Base-by-base conservation (phyloP, 2,113 vertebrate genomes). In the Chlamydotis undulata region DNA sequence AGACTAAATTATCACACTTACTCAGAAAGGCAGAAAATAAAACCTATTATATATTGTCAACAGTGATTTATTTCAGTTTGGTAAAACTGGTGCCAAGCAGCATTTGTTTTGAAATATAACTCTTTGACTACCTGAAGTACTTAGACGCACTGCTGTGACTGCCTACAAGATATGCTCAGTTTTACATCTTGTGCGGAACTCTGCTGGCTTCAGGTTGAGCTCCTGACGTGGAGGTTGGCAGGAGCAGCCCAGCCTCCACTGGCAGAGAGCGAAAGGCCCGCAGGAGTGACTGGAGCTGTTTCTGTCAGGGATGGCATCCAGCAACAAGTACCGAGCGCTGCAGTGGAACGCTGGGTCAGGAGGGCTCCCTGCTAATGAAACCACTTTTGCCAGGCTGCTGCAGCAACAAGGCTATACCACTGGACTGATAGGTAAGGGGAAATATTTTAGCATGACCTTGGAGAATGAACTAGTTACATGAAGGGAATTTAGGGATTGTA, bases 301-400 rank as follows among this genome's bases (percentile, higher is more conserved):
- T 90, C 50, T 63, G 5, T 45, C 35, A 89, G 97, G 96, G 19
- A 97, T 97, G 97, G 84, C 89, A 1, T 95, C 91, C 80, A 96
- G 47, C 29, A 69, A 69, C 2, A 3, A 63, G 5, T 96, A 96
- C 45, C 90, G 84, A 6, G 97, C 50, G 0, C 89, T 98, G 7
- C 68, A 86, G 24, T 98, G 97, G 96, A 98, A 88, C 2, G 93
- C 81, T 0, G 90, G 90, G 4, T 98, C 97, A 1, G 97, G 98
- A 63, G 97, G 97, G 3, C 97, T 98, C 53, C 97, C 97, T 7
- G 14, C 28, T n/a, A 98, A 98, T 9, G 97, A 98, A 77, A 98
- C 94, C 1, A 97, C 97, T 0, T 98, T 98, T 74, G 96, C 97
- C 3, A 96, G 77, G 49, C 50, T 97, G 68, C 84, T 98, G 11